A percentile compares a stretch with the other conserved stretches of the same genome.
phyloP scores from a whole-genome alignment of 2,113 vertebrate genomes.

The Scolopax mira region DNA sequence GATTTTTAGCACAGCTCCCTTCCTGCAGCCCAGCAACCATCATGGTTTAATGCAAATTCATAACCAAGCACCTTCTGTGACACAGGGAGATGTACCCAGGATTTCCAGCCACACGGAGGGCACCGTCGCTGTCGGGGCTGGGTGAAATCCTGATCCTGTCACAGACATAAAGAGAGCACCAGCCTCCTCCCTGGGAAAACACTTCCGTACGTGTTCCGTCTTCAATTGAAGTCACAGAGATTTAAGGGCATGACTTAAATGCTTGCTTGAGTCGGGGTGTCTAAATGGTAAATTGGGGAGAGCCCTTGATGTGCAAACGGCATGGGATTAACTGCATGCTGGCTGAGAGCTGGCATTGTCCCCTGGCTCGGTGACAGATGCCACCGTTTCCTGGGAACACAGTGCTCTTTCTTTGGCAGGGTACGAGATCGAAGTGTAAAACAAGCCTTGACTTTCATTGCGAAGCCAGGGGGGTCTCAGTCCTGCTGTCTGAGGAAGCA shows the following conservation, averaged over 20 bases:
- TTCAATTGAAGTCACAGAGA: neutral
- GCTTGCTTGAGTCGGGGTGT: fast-evolving
- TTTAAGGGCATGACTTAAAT: neutral
- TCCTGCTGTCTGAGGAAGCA: neutral
- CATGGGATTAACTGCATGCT: fast-evolving
- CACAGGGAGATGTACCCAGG: neutral
- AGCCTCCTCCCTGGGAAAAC: neutral
- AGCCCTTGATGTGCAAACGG: neutral
- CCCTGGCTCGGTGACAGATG: neutral
- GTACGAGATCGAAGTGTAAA: neutral
- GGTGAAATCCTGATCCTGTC: neutral
- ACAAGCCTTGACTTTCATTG: neutral
- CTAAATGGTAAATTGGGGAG: neutral
- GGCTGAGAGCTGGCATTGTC: neutral
- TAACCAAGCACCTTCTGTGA: neutral
- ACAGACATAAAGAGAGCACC: neutral
- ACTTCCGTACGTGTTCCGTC: neutral
- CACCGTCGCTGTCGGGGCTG: neutral
- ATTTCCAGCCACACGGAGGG: neutral
- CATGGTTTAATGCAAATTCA: neutral
- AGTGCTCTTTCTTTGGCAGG: neutral
- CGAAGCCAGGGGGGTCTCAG: neutral
- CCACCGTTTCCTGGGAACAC: neutral
- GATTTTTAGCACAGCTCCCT: neutral
- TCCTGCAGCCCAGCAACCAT: neutral